Evolutionary conservation across 2,888 invertebrate genomes (phyloP).

Genomic region (Drosophila macrospina): DNA sequence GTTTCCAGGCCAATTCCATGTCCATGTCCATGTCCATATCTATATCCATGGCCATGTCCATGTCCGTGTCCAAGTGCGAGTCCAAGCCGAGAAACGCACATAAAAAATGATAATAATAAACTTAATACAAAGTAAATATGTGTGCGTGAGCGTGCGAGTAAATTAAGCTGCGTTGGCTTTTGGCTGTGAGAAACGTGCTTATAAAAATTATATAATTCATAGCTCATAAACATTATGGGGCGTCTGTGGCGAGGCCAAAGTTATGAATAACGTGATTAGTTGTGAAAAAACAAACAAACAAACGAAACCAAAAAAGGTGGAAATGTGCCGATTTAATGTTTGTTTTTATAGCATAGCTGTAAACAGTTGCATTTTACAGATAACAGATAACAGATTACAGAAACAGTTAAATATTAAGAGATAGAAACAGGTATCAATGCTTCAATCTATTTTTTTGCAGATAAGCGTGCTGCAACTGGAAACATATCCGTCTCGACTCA

Average conservation of each 20-base stretch:
- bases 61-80: slow-evolving; percentile 10
- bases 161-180: slow-evolving; percentile 72
- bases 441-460: slow-evolving; percentile 60
- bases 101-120: slow-evolving; percentile 81
- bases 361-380: slow-evolving; percentile 27
- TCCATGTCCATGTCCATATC: slow-evolving; percentile 13
- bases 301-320: slow-evolving; percentile 25
- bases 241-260: slow-evolving; percentile 56
- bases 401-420: neutral
- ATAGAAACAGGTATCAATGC: neutral
- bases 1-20: slow-evolving; percentile 13
- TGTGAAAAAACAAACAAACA: slow-evolving; percentile 54
- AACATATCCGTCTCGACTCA: slow-evolving; percentile 83
- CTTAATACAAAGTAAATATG: slow-evolving; percentile 79
- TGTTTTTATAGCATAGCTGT: slow-evolving; percentile 35
- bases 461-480: slow-evolving; percentile 81
- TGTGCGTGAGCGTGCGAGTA: slow-evolving; percentile 73
- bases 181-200: slow-evolving; percentile 68
- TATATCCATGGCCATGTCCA: slow-evolving; percentile 9
- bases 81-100: slow-evolving; percentile 40
- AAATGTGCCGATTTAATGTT: slow-evolving; percentile 49
- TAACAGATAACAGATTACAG: neutral
- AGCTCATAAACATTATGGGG: slow-evolving; percentile 77
- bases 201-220: slow-evolving; percentile 81
- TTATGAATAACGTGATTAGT: slow-evolving; percentile 82